Conservation (phyloP, 2,888 invertebrate genomes). For the Myopa tessellatipennis region DNA sequence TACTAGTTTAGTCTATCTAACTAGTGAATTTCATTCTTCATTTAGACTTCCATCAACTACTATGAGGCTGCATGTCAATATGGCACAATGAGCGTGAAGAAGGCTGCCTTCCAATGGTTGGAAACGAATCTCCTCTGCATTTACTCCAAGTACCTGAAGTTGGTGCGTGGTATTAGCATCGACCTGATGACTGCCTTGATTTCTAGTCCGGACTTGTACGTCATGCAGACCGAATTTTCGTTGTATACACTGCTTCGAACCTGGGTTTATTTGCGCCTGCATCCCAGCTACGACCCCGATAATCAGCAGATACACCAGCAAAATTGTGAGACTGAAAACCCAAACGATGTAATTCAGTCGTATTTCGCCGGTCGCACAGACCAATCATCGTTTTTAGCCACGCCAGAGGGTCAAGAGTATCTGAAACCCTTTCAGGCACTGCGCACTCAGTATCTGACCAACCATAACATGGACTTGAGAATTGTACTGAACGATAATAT, state of each 20-base stretch:
- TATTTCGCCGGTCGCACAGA: conserved; percentile 62
- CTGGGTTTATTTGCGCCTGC: conserved; percentile 75
- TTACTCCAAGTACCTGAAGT: conserved; percentile 71
- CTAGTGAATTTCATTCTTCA: background rate
- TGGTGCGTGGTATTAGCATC: conserved; percentile 74
- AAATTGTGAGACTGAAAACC: conserved; percentile 35
- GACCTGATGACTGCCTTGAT: conserved; percentile 76
- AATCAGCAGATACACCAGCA: conserved; percentile 51
- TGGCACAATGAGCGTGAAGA: conserved; percentile 74
- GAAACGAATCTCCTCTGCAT: conserved; percentile 76
- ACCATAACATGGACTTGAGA: conserved; percentile 78
- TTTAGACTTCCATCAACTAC: conserved; percentile 75
- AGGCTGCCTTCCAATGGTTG: conserved; percentile 77
- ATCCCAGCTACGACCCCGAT: conserved; percentile 69
- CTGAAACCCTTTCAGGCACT: conserved; percentile 74
- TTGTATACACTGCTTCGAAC: conserved; percentile 77
- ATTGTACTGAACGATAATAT: conserved; percentile 76
- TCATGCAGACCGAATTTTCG: conserved; percentile 83
- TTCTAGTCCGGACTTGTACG: conserved; percentile 75
- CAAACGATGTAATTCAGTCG: conserved; percentile 57
- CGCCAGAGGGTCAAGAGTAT: conserved; percentile 73
- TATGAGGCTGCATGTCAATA: conserved; percentile 78
- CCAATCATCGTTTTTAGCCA: conserved; percentile 72
- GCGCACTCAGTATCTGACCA: conserved; percentile 76
- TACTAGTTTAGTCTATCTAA: background rate